Evolutionary conservation across 2,113 vertebrate genomes (phyloP).

Genomic region (Ailurus styani): DNA sequence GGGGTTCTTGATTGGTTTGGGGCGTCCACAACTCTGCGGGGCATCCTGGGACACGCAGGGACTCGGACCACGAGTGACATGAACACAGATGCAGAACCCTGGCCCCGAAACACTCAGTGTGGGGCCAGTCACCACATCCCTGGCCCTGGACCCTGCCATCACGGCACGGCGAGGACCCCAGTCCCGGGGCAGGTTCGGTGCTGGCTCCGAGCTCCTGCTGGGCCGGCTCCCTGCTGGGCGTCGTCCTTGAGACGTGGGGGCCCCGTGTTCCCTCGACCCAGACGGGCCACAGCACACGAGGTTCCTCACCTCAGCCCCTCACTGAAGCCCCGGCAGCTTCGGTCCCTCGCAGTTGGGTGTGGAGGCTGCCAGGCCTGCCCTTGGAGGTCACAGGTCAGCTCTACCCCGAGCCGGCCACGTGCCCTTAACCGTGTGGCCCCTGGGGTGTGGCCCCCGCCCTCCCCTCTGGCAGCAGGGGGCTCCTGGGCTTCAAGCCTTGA

Average conservation of each 20-base stretch:
- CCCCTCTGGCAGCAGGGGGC: neutral
- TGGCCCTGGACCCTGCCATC: fast-evolving
- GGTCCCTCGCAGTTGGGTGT: neutral
- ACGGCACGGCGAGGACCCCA: too few relatives aligned
- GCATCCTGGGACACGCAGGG: fast-evolving
- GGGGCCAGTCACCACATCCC: too few relatives aligned
- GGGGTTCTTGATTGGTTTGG: neutral
- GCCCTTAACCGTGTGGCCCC: too few relatives aligned
- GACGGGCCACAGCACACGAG: neutral
- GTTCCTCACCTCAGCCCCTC: neutral
- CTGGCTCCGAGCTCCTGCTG: neutral
- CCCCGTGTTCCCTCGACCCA: neutral
- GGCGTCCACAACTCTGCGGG: fast-evolving
- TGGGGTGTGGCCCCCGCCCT: neutral
- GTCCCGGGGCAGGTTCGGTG: too few relatives aligned
- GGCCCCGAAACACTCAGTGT: too few relatives aligned
- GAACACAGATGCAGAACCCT: fast-evolving
- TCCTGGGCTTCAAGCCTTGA: neutral
- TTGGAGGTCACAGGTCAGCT: neutral
- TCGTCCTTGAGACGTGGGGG: neutral
- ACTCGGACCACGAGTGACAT: fast-evolving
- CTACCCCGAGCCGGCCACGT: too few relatives aligned
- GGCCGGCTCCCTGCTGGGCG: neutral
- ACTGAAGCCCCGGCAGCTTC: too few relatives aligned
- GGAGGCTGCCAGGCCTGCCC: neutral